These are phyloP conservation scores for Scaptomyza montana DNA, from an alignment of 1,140 invertebrate genomes.

Conservation along the genomic window DNA sequence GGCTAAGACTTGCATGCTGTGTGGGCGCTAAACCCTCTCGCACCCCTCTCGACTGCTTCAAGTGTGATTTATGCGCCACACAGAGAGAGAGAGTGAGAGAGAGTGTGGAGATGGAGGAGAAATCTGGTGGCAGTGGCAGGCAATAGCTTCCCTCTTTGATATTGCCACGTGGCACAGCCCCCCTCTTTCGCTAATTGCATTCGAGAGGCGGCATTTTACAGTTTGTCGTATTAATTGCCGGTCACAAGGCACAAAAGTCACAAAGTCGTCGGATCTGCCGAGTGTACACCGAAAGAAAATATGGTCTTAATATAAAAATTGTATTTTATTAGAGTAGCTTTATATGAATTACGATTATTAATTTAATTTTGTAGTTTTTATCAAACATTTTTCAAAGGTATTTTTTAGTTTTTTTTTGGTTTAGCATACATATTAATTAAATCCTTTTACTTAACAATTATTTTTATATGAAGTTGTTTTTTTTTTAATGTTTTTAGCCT, in stretches of 20 bases:
- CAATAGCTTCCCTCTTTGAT: constrained; percentile 47
- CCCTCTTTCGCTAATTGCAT: constrained; percentile 63
- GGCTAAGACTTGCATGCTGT: constrained; percentile 27
- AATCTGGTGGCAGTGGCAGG: constrained; percentile 28
- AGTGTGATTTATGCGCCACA: constrained; percentile 70
- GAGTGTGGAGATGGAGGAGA: not conserved
- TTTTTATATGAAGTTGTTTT: too few relatives aligned
- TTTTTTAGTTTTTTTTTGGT: too few relatives aligned
- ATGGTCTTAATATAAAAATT: too few relatives aligned
- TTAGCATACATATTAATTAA: too few relatives aligned
- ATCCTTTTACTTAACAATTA: too few relatives aligned
- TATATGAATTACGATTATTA: too few relatives aligned
- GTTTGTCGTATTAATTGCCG: constrained; percentile 79
- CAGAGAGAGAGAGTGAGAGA: not conserved
- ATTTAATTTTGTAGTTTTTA: too few relatives aligned
- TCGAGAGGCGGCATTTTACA: constrained; percentile 58
- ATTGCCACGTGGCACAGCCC: constrained; percentile 57
- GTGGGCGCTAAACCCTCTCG: constrained; percentile 48
- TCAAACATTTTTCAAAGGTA: too few relatives aligned
- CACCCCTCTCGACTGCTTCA: not conserved
- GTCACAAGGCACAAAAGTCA: not conserved
- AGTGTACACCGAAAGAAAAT: constrained; percentile 27
- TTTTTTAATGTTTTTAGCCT: too few relatives aligned
- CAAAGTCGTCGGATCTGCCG: constrained; percentile 11
- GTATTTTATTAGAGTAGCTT: too few relatives aligned